These are phyloP conservation scores for Cladorhizidae sp. DNA, from an alignment of 37 sponge, comb jelly and placozoan genomes.

Conservation along the genomic window DNA sequence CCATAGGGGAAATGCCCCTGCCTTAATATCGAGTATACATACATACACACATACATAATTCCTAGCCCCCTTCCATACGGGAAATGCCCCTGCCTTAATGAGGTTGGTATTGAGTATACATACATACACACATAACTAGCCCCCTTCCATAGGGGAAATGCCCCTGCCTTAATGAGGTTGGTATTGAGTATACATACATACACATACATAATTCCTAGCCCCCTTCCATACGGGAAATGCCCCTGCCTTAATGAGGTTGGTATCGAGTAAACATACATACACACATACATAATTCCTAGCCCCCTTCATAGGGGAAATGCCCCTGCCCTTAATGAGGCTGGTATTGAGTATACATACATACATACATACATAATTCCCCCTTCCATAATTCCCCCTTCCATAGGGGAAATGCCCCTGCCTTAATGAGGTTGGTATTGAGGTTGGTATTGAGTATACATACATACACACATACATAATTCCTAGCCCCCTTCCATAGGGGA, in stretches of 20 bases:
- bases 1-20: too few species aligned
- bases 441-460: too few species aligned
- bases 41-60: conserved; percentile 66
- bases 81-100: conserved; percentile 63
- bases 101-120: conserved; percentile 4
- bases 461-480: neutral
- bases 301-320: too few species aligned
- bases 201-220: neutral
- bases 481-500: neutral
- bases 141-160: neutral
- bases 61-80: conserved; percentile 64
- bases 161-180: too few species aligned
- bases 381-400: conserved; percentile 27
- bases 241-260: too few species aligned
- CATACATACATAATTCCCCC: neutral
- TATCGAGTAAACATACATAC: too few species aligned
- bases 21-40: neutral
- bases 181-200: neutral
- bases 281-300: too few species aligned
- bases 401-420: neutral
- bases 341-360: conserved; percentile 7
- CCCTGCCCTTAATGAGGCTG: too few species aligned
- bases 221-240: neutral
- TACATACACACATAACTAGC: neutral
- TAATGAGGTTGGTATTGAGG: too few species aligned